Evolutionary conservation across 2,888 invertebrate species (phyloP), one percentile per base, ranked within the genome.

Genomic region (Diaphora mendica): DNA sequence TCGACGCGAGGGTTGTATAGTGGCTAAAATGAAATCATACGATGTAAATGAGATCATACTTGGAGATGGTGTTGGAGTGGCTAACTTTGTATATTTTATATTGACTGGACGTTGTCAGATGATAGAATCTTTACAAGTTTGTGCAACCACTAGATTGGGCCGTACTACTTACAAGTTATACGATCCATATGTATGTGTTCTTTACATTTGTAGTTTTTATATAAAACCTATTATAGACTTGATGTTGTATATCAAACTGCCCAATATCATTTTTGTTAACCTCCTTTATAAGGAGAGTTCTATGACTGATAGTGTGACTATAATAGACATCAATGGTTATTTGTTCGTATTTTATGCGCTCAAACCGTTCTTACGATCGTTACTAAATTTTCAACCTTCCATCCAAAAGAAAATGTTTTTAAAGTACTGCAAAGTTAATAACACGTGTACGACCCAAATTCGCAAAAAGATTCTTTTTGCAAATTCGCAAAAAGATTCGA

Each of bases 1-100:
- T 0, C 95, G 96, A 71, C 95, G 97, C 67, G 97, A 97, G 89
- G 97, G 97, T 84, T 97, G 97, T 83, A 96, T 97, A 81, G 92
- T 97, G 42, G 96, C 97, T 8, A 97, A 96, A 90, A 96, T 97
- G 86, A 96, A 96, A 85, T 89, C 95, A 2, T 97, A 94, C 84
- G 90, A 91, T 33, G 79, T 91, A 0, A 96, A 96, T 79, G 96
- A 97, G 82, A 96, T 96, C 17, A 85, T 96, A 7, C 88, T 96
- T 23, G 96, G 96, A 0, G 96, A 96, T 77, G 95, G 95, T 30
- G 87, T 90, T 64, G 96, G 96, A 17, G 88, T 96, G 9, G 81
- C 91, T 51, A 95, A 94, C 85, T 94, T 92, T 62, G 94, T 94
- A 23, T 96, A 97, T 86, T 97, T 97, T 82, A 85, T 97, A 67